Conservation (phyloP, 2,888 invertebrate genomes). For the Raillietiella orientalis region DNA sequence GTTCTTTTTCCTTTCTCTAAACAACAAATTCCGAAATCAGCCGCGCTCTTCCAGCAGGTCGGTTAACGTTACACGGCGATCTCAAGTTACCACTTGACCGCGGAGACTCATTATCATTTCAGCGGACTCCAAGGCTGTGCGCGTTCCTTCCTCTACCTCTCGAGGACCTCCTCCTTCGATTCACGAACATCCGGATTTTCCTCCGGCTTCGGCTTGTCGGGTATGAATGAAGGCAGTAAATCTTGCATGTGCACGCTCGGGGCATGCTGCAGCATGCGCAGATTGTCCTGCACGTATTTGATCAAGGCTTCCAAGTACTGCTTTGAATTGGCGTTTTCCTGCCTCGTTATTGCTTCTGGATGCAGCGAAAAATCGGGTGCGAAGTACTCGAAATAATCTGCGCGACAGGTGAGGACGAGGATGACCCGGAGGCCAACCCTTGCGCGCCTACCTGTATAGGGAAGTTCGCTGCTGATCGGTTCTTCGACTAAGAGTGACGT, state of each 20-base stretch:
- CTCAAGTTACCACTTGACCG: no score
- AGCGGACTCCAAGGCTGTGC: background rate
- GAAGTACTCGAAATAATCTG: constrained; percentile 81
- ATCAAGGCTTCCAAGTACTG: constrained; percentile 78
- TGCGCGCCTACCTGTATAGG: constrained; percentile 27
- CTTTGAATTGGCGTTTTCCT: constrained; percentile 77
- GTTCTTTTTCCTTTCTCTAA: no score
- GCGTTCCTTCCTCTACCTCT: constrained; percentile 14
- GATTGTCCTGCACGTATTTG: constrained; percentile 53
- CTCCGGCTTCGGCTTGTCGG: constrained; percentile 31
- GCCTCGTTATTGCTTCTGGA: constrained; percentile 50
- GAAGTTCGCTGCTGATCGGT: constrained; percentile 70
- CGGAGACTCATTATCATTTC: background rate
- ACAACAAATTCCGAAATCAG: no score
- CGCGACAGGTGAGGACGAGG: constrained; percentile 7
- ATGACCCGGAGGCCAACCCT: background rate
- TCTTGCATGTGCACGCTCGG: constrained; percentile 54
- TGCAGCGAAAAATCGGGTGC: constrained; percentile 87
- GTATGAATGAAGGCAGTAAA: constrained; percentile 54
- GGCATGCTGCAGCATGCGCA: constrained; percentile 70
- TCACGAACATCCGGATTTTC: constrained; percentile 49
- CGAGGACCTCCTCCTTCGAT: constrained; percentile 33
- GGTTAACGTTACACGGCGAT: no score
- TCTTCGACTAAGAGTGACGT: constrained; percentile 78
- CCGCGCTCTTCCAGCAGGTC: no score